Evolutionary conservation across 92 coral and sea anemone species (phyloP).

Genomic region (Montipora capitata): DNA sequence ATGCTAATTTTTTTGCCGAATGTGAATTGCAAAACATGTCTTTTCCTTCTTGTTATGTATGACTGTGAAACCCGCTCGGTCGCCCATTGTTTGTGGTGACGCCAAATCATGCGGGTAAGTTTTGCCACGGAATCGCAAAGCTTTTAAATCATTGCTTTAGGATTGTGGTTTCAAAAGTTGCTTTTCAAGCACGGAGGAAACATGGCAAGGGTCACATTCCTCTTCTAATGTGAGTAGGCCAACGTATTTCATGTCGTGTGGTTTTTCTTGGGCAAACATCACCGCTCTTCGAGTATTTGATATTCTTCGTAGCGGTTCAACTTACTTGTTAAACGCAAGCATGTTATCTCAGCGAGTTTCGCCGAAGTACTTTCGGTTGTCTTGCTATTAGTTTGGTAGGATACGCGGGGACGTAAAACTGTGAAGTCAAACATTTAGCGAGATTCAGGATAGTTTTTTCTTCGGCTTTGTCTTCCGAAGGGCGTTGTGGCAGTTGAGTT

Average conservation of each 20-base stretch:
- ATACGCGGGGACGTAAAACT: not conserved
- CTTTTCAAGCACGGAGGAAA: constrained; percentile 13
- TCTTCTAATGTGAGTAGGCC: constrained; percentile 18
- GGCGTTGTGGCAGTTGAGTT: constrained; percentile 28
- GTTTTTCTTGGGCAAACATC: constrained; percentile 17
- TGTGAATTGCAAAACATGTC: constrained; percentile 98
- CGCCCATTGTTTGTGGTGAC: constrained; percentile 47
- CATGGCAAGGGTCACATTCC: constrained; percentile 2
- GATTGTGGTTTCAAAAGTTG: constrained; percentile 26
- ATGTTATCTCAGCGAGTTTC: not conserved
- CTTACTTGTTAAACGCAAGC: not conserved
- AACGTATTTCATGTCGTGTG: constrained; percentile 17
- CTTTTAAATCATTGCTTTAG: constrained; percentile 1
- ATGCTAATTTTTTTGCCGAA: constrained; percentile 94
- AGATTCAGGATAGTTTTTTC: constrained; percentile 17
- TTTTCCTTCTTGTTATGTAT: constrained; percentile 72
- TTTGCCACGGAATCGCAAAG: not conserved
- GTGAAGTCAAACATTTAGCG: constrained; percentile 17
- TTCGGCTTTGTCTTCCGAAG: constrained; percentile 30
- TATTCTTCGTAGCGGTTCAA: constrained; percentile 33
- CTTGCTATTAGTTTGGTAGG: not conserved
- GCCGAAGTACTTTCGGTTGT: constrained; percentile 1
- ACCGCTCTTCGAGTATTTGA: not conserved
- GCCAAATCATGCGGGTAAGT: constrained; percentile 37
- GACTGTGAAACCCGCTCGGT: constrained; percentile 52